These are phyloP conservation scores for Apteryx owenii DNA, from an alignment of 2,113 vertebrate genomes.

Conservation along the genomic window DNA sequence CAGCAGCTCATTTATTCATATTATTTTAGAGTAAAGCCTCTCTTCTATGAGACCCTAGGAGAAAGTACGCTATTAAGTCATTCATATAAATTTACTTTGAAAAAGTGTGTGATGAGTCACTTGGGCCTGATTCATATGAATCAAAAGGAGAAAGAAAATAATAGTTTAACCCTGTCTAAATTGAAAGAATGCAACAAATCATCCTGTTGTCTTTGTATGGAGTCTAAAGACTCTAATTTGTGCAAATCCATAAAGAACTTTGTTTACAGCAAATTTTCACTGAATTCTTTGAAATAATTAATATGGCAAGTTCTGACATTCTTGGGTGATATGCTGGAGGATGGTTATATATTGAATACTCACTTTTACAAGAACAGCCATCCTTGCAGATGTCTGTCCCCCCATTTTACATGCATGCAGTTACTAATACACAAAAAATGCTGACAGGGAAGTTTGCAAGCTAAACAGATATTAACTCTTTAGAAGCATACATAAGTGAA, in stretches of 20 bases:
- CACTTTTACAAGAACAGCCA: not conserved
- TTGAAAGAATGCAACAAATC: not conserved
- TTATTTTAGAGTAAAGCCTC: not conserved
- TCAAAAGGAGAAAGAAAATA: not conserved
- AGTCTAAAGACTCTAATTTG: not conserved
- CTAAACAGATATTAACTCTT: not conserved
- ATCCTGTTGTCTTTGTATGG: not conserved
- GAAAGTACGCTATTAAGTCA: not conserved
- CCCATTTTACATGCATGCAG: not conserved
- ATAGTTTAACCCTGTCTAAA: not conserved
- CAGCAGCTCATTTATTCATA: not conserved
- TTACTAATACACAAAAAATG: not conserved
- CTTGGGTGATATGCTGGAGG: not conserved
- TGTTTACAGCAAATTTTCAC: not conserved
- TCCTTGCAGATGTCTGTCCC: not conserved
- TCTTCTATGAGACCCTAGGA: not conserved
- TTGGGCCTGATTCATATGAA: not conserved
- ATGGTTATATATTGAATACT: not conserved
- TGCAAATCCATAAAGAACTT: not conserved
- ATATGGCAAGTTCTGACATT: not conserved
- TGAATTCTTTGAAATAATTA: not conserved
- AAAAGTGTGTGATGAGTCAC: not conserved
- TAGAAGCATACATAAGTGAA: not conserved
- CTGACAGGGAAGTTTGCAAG: not conserved
- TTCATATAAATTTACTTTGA: not conserved